These are phyloP conservation scores for Mellivora capensis DNA, from an alignment of 2,113 vertebrate species.

Conservation along the genomic window DNA sequence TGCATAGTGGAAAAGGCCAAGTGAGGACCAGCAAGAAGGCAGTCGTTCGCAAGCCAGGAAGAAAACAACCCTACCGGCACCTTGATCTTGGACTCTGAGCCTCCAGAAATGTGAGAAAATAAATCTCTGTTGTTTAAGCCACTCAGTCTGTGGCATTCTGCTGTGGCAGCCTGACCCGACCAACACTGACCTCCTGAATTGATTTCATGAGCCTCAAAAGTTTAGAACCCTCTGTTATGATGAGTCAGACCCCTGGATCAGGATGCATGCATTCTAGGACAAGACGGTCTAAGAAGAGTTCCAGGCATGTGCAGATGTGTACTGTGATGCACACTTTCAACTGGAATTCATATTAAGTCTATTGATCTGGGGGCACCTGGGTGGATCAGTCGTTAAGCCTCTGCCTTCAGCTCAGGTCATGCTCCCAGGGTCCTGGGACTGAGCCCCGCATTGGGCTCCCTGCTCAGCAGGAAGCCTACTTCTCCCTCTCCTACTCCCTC, in stretches of 20 bases:
- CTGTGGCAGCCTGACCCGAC: neutral
- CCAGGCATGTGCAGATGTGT: neutral
- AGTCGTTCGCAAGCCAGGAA: neutral
- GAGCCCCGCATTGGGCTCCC: too few relatives aligned
- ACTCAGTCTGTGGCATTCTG: neutral
- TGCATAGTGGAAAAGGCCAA: neutral
- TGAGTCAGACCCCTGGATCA: neutral
- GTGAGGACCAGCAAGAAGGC: neutral
- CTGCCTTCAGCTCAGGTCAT: too few relatives aligned
- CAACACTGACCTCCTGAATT: neutral
- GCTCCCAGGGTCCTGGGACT: too few relatives aligned
- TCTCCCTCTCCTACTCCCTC: too few relatives aligned
- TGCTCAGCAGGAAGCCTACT: too few relatives aligned
- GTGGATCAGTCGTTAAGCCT: too few relatives aligned
- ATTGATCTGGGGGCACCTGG: neutral
- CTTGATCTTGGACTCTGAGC: neutral
- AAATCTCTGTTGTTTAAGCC: neutral
- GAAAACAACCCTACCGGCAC: neutral
- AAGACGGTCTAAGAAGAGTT: neutral
- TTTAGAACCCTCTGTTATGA: neutral
- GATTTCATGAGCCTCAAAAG: neutral
- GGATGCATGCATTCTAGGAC: neutral
- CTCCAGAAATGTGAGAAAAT: neutral
- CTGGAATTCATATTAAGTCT: neutral
- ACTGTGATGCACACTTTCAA: neutral